These are phyloP conservation scores for Myopa tessellatipennis DNA, from an alignment of 2,888 invertebrate genomes.

Conservation along the genomic window DNA sequence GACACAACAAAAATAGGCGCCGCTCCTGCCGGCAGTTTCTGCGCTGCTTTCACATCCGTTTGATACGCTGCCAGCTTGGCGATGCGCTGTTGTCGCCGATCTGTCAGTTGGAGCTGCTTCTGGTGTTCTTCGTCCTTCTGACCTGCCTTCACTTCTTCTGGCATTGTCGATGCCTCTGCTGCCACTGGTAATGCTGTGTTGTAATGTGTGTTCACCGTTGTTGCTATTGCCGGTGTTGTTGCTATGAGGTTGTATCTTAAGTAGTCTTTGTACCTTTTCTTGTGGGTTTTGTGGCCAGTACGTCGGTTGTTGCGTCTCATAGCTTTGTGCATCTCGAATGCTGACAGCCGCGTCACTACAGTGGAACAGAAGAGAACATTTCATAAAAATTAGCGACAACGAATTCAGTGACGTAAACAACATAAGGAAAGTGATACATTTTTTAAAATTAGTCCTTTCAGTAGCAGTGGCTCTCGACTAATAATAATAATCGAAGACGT, in stretches of 20 bases:
- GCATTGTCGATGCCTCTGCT: slow-evolving; percentile 12
- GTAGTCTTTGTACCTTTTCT: slow-evolving; percentile 65
- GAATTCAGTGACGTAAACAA: not conserved
- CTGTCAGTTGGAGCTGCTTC: slow-evolving; percentile 9
- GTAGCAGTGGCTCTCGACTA: too few relatives aligned
- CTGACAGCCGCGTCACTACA: slow-evolving; percentile 44
- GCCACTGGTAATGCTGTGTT: slow-evolving; percentile 23
- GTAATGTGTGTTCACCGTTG: slow-evolving; percentile 36
- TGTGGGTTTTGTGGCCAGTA: slow-evolving; percentile 64
- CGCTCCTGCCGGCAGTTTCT: slow-evolving; percentile 46
- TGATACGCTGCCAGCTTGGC: slow-evolving; percentile 40
- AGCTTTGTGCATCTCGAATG: slow-evolving; percentile 63
- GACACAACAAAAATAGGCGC: slow-evolving; percentile 47
- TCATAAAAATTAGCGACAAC: too few relatives aligned
- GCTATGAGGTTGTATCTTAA: slow-evolving; percentile 51
- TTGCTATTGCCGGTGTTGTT: slow-evolving; percentile 41
- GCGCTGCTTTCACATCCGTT: slow-evolving; percentile 44
- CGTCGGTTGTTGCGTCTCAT: slow-evolving; percentile 59
- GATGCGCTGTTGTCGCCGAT: slow-evolving; percentile 25
- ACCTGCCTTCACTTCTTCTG: not conserved
- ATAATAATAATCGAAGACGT: too few relatives aligned
- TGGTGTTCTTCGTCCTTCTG: not conserved
- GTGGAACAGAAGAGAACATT: not conserved
- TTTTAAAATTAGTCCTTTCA: too few relatives aligned
- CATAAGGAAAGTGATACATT: not conserved